phyloP scores from a whole-genome alignment of 2,113 vertebrate species.

The Carlito syrichta region DNA sequence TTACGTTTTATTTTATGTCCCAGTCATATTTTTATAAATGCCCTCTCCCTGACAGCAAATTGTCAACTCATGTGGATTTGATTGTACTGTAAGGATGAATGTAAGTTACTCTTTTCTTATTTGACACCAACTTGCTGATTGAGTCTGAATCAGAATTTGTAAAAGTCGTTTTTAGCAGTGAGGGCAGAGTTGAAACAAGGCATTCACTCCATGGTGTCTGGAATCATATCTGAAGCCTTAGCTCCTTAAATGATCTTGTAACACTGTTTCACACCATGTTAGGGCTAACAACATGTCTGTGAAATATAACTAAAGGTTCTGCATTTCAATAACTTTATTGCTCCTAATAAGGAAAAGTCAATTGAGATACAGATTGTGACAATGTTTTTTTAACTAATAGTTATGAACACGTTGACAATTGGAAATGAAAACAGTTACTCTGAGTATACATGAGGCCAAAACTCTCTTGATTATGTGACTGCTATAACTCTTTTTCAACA shows the following conservation, averaged over 20 bases:
- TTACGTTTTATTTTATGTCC: background rate
- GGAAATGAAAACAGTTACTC: too few relatives aligned
- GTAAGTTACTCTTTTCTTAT: background rate
- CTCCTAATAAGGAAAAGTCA: background rate
- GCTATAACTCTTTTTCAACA: fast-evolving
- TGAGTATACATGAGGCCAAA: too few relatives aligned
- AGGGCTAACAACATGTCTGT: too few relatives aligned
- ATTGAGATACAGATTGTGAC: background rate
- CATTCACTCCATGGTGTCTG: too few relatives aligned
- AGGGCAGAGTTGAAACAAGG: background rate
- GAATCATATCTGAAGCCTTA: fast-evolving
- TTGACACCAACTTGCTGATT: background rate
- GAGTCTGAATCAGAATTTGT: background rate
- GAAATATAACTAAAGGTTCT: background rate
- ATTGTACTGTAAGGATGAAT: background rate
- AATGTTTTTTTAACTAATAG: background rate
- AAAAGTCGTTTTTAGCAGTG: background rate
- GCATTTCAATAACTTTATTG: background rate
- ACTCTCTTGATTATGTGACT: fast-evolving
- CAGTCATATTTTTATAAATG: background rate
- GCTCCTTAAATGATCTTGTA: fast-evolving
- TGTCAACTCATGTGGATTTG: background rate
- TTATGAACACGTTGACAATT: background rate
- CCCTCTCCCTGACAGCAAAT: background rate
- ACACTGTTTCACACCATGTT: background rate